Evolutionary conservation across 2,797 vertebrate genomes (phyloP).

Genomic region (Labeo calbasu): DNA sequence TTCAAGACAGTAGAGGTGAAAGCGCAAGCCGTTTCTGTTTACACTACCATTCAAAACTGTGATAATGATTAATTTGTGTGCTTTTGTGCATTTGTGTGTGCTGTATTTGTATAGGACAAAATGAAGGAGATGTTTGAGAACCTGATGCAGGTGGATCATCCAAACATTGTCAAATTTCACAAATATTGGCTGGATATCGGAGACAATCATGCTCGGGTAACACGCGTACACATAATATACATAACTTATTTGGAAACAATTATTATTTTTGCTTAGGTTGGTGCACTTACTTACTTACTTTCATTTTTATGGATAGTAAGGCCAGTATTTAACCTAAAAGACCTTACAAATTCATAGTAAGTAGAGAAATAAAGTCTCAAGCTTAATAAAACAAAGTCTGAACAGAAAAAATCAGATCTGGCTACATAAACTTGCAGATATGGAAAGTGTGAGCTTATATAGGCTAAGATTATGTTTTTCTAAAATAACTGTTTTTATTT

Average conservation of each 20-base stretch:
- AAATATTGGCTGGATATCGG: conserved; percentile 94
- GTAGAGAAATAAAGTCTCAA: not conserved
- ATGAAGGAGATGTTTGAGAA: conserved; percentile 96
- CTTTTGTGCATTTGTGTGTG: conserved; percentile 55
- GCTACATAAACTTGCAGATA: not conserved
- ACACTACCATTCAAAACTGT: not conserved
- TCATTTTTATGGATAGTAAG: not conserved
- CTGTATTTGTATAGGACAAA: conserved; percentile 81
- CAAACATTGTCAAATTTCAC: conserved; percentile 96
- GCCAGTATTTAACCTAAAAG: not conserved
- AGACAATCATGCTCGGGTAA: conserved; percentile 84
- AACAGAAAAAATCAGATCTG: not conserved
- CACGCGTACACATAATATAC: conserved; percentile 21
- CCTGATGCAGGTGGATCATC: conserved; percentile 92
- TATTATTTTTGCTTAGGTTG: not conserved
- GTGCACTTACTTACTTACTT: not conserved
- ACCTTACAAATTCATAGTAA: not conserved
- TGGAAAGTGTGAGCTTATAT: not conserved
- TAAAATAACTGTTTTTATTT: not conserved
- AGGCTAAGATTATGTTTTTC: not conserved
- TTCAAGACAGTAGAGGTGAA: conserved; percentile 88
- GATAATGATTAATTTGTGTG: not conserved
- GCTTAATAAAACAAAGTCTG: not conserved
- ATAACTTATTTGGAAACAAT: not conserved
- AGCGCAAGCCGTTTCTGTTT: not conserved